Conservation (phyloP, 2,888 invertebrate genomes). For the Platycheirus rosarum region DNA sequence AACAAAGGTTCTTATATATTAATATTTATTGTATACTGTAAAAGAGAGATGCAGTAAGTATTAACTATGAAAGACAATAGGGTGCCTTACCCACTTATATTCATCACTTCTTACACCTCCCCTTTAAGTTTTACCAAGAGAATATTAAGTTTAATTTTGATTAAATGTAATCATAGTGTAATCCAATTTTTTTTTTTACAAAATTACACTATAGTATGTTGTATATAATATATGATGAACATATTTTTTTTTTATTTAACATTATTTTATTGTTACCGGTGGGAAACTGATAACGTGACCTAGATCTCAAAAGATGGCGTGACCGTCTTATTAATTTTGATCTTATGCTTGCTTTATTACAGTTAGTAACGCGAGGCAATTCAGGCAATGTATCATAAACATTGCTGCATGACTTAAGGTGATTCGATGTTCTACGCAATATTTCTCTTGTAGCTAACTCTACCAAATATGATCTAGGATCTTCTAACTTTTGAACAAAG, state of each 20-base stretch:
- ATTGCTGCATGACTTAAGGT: constrained; percentile 5
- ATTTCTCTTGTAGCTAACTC: constrained; percentile 2
- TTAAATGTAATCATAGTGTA: not conserved
- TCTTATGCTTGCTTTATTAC: not conserved
- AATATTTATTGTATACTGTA: no score
- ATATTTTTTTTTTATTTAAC: not conserved
- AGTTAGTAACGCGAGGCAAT: constrained; percentile 1
- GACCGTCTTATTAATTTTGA: constrained; percentile 5
- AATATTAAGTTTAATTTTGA: not conserved
- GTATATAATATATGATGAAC: not conserved
- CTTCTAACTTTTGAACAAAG: constrained; percentile 7
- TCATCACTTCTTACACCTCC: constrained; percentile 12
- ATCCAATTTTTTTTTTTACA: no score
- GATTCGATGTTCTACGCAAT: constrained; percentile 10
- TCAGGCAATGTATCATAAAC: constrained; percentile 15
- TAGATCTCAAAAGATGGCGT: constrained; percentile 10
- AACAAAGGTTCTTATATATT: no score
- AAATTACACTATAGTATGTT: no score
- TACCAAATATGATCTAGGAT: constrained; percentile 19
- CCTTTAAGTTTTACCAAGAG: not conserved
- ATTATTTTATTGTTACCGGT: not conserved
- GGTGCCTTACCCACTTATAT: not conserved
- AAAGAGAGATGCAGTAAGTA: no score
- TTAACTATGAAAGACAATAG: no score
- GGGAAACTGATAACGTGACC: not conserved